These are phyloP conservation scores for Bilobella aurantiaca DNA, from an alignment of 1,140 invertebrate genomes.

Conservation along the genomic window DNA sequence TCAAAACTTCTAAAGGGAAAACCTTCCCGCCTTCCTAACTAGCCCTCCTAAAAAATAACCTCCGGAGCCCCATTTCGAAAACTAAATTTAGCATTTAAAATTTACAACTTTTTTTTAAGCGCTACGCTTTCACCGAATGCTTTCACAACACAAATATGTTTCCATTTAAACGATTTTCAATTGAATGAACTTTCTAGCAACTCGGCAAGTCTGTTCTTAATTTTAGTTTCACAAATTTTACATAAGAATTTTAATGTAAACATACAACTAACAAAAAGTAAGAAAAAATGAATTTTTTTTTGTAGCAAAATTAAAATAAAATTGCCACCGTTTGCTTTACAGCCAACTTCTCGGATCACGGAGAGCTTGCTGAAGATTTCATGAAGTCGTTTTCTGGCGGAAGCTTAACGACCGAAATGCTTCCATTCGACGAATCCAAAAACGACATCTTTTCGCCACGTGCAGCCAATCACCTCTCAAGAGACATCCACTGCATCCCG, in stretches of 20 bases:
- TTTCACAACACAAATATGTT: too few species aligned
- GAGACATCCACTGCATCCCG: constrained; percentile 59
- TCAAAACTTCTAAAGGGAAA: too few species aligned
- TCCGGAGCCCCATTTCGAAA: too few species aligned
- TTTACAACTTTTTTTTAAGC: too few species aligned
- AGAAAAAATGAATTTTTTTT: too few species aligned
- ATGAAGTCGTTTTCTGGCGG: constrained; percentile 54
- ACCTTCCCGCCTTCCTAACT: too few species aligned
- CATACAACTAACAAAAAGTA: too few species aligned
- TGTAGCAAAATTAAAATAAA: not conserved
- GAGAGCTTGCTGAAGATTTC: constrained; percentile 31
- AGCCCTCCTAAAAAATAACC: too few species aligned
- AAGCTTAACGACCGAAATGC: constrained; percentile 57
- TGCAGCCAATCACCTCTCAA: constrained; percentile 36
- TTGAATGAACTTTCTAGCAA: not conserved
- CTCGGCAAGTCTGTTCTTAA: not conserved
- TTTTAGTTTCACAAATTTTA: not conserved
- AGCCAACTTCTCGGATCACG: constrained; percentile 25
- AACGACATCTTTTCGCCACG: constrained; percentile 39
- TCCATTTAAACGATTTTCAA: not conserved
- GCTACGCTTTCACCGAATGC: too few species aligned
- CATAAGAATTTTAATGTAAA: not conserved
- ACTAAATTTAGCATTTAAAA: too few species aligned
- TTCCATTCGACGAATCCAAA: constrained; percentile 57
- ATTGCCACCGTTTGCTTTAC: not conserved